Conservation (phyloP, 2,113 vertebrate species). For the Leptosomus discolor region DNA sequence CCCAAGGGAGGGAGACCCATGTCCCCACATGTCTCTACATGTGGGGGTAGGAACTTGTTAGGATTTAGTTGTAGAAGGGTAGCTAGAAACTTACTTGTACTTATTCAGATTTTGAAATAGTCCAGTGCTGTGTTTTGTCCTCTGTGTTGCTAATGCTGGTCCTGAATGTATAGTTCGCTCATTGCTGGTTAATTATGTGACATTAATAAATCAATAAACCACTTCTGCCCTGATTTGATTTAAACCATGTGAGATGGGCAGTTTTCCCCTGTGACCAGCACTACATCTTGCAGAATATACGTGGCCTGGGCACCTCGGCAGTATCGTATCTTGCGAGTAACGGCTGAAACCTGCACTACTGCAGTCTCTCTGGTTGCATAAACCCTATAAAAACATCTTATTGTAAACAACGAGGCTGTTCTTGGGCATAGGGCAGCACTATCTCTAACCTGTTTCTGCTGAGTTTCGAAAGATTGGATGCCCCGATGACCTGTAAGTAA, state of each 20-base stretch:
- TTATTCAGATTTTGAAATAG: background rate
- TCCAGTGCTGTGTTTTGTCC: background rate
- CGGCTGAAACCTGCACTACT: background rate
- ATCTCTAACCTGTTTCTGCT: background rate
- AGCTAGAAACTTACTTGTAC: background rate
- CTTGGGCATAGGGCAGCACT: background rate
- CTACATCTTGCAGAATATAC: background rate
- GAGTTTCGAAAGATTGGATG: background rate
- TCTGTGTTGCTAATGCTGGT: background rate
- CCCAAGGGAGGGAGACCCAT: fast-evolving
- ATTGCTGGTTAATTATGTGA: background rate
- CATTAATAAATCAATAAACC: slow-evolving; percentile 11
- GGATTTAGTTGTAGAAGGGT: background rate
- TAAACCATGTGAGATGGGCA: background rate
- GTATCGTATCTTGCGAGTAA: background rate
- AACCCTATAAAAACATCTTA: background rate
- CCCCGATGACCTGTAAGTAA: background rate
- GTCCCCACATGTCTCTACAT: fast-evolving
- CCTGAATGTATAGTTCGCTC: background rate
- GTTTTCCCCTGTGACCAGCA: background rate
- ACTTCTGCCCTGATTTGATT: background rate
- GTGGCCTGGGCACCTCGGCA: background rate
- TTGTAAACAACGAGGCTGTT: background rate
- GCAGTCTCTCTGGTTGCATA: background rate
- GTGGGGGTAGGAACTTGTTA: fast-evolving